Conservation (phyloP, 2,113 vertebrate species). For the Syngnathoides biaculeatus region DNA sequence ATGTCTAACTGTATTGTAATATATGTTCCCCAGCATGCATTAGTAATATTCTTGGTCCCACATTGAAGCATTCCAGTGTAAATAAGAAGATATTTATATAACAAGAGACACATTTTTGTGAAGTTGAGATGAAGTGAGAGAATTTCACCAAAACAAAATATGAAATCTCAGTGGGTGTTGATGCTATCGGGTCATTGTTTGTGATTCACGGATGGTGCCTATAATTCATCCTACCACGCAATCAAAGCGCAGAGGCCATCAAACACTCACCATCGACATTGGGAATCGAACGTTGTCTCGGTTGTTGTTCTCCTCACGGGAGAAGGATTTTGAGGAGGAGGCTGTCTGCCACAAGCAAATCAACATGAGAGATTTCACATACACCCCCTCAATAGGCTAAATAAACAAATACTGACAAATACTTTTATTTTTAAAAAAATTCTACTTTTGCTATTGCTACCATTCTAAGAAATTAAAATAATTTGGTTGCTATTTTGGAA, state of each 20-base stretch:
- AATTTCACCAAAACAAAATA: constrained; percentile 18
- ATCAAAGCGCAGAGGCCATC: constrained; percentile 56
- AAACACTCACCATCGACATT: constrained; percentile 46
- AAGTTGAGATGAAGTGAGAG: constrained; percentile 3
- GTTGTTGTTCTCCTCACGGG: constrained; percentile 51
- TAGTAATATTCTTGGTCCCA: too few relatives aligned
- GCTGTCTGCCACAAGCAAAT: constrained; percentile 37
- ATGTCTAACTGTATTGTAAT: too few relatives aligned
- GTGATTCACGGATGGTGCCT: constrained; percentile 40
- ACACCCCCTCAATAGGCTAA: background rate
- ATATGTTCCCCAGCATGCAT: too few relatives aligned
- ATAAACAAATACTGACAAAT: background rate
- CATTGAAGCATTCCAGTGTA: too few relatives aligned
- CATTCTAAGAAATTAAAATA: too few relatives aligned
- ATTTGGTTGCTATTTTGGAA: too few relatives aligned
- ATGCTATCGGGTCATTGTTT: constrained; percentile 15
- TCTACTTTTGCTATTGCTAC: background rate
- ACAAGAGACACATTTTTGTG: background rate
- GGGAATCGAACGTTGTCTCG: constrained; percentile 50
- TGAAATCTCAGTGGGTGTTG: constrained; percentile 27
- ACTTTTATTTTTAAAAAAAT: background rate
- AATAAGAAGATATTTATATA: too few relatives aligned
- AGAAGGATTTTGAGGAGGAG: constrained; percentile 43
- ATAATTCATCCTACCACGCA: constrained; percentile 48
- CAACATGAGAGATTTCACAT: constrained; percentile 15